Base-by-base conservation (phyloP, 2,113 vertebrate species). In the Mormoops blainvillei region DNA sequence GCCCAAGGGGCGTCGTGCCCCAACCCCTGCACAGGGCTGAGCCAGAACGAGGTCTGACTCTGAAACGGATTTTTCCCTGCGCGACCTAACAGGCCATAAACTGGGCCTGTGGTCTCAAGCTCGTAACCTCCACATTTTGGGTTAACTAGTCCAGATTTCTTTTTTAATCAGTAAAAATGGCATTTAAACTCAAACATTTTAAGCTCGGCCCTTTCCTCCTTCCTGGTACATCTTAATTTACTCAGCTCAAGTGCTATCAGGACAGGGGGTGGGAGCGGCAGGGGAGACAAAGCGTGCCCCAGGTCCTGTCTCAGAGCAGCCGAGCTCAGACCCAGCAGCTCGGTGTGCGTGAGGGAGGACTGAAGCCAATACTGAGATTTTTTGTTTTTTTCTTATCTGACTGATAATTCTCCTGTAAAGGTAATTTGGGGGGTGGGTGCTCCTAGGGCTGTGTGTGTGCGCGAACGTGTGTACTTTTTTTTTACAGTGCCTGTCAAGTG, bases 401-500 rank as follows among this genome's bases (percentile, higher is more conserved):
- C 91, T 13, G 38, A 91, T 92, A 94, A 68, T 86, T 97, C 90
- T 97, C 96, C 97, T 98, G 96, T 97, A 97, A 97, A 95, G 94
- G 94, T 84, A 70, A 52, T n/a, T 52, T 16, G 41, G 71, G 20
- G 74, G 31, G 81, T 0, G 68, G 91, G 84, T 54, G 54, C 73
- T 61, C 65, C 80, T 41, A 10, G 50, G 93, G 52, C 26, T 48
- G 43, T 50, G 48, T 86, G 56, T 50, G 56, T 50, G 61, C 3
- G 50, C 41, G 78, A 81, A 36, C 4, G 56, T 41, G 24, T 24
- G 16, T 19, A 5, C 76, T 54, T 77, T 61, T 96, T 95, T 97
- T 94, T 96, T 95, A 97, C 95, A 84, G 96, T 94, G 89, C 94
- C 97, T 97, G 94, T 96, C 96, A 98, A 97, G 93, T 97, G 67